phyloP scores from a whole-genome alignment of 2,797 vertebrate species.

The Otolemur crassicaudatus region DNA sequence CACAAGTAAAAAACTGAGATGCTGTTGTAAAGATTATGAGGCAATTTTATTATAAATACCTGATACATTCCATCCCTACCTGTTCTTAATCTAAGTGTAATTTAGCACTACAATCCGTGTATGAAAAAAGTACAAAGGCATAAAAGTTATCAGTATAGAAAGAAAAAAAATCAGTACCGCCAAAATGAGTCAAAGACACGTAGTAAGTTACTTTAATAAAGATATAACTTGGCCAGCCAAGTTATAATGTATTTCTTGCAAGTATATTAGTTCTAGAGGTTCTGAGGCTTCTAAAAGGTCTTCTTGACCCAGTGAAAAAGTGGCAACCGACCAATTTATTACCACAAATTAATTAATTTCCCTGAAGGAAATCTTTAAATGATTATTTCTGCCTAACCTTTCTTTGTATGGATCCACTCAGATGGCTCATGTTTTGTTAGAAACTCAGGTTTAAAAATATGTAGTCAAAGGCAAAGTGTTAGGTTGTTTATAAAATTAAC shows the following conservation, averaged over 20 bases:
- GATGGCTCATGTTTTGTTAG: conserved; percentile 14
- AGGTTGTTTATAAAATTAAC: neutral
- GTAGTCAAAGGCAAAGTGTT: conserved; percentile 73
- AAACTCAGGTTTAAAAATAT: neutral
- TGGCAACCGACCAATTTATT: conserved; percentile 52
- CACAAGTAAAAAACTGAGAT: conserved; percentile 62
- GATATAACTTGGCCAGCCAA: conserved; percentile 95
- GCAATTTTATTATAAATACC: conserved; percentile 54
- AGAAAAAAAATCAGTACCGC: conserved; percentile 64
- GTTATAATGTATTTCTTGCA: conserved; percentile 81
- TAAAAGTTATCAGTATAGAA: conserved; percentile 58
- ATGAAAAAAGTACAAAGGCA: conserved; percentile 87
- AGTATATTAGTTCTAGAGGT: neutral
- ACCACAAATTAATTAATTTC: conserved; percentile 75
- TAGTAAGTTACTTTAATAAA: conserved; percentile 80
- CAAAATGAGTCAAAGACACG: conserved; percentile 78
- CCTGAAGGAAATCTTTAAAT: conserved; percentile 62
- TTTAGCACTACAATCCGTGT: conserved; percentile 86
- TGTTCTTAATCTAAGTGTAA: conserved; percentile 84
- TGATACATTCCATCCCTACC: conserved; percentile 89
- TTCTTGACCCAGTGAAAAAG: conserved; percentile 34
- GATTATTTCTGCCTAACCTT: neutral
- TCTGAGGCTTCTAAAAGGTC: neutral
- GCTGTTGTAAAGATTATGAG: neutral
- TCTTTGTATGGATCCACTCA: conserved; percentile 19